These are phyloP conservation scores for Amphimallon solstitiale DNA, from an alignment of 2,888 invertebrate genomes.

Conservation along the genomic window DNA sequence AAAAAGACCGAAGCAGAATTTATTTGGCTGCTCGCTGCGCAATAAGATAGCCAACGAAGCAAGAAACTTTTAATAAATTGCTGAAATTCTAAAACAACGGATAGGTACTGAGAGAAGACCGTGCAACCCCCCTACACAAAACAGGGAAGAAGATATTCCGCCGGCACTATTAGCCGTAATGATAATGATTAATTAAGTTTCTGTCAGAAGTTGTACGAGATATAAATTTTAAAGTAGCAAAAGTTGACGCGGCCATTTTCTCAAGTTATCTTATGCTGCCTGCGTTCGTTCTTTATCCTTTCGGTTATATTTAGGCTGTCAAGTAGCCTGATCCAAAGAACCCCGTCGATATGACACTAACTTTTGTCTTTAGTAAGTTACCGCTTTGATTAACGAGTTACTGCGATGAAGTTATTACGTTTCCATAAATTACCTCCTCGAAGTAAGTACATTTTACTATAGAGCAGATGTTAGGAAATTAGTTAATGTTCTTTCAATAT, in stretches of 20 bases:
- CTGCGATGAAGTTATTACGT: slow-evolving; percentile 57
- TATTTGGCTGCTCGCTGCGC: slow-evolving; percentile 8
- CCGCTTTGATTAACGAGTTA: slow-evolving; percentile 58
- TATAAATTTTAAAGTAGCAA: slow-evolving; percentile 48
- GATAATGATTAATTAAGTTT: slow-evolving; percentile 50
- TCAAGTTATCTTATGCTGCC: neutral
- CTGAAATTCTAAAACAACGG: slow-evolving; percentile 26
- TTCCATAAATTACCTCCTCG: slow-evolving; percentile 53
- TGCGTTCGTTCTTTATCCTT: slow-evolving; percentile 11
- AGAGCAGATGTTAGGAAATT: neutral
- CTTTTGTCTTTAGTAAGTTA: slow-evolving; percentile 38
- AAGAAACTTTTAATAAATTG: slow-evolving; percentile 35
- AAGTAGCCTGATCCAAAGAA: slow-evolving; percentile 19
- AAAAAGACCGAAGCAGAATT: neutral
- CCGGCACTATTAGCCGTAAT: slow-evolving; percentile 42
- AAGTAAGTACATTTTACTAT: too few species aligned
- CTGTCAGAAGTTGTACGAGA: slow-evolving; percentile 48
- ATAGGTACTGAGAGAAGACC: slow-evolving; percentile 8
- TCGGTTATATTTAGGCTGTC: slow-evolving; percentile 25
- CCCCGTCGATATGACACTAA: slow-evolving; percentile 31
- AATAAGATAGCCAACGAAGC: slow-evolving; percentile 12
- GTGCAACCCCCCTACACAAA: neutral
- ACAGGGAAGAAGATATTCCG: slow-evolving; percentile 5
- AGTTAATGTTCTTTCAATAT: slow-evolving; percentile 30
- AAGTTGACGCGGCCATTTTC: slow-evolving; percentile 34